These are phyloP conservation scores for Leuciscus waleckii DNA, from an alignment of 2,797 vertebrate genomes.

Conservation along the genomic window DNA sequence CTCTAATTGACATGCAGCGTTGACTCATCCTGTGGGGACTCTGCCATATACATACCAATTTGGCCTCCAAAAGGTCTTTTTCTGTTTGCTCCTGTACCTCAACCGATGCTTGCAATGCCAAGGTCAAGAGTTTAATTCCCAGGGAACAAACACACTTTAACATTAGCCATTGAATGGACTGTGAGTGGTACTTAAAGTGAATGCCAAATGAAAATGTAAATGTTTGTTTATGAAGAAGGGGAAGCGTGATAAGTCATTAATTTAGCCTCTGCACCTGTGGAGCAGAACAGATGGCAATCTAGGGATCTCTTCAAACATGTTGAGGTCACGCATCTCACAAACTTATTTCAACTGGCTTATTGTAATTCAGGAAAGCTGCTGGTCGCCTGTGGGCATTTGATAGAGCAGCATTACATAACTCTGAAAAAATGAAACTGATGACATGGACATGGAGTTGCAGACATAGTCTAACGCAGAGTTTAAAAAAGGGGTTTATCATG, in stretches of 20 bases:
- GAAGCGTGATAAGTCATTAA: neutral
- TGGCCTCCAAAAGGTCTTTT: conserved; percentile 31
- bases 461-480: neutral
- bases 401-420: conserved; percentile 37
- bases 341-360: conserved; percentile 31
- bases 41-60: conserved; percentile 42
- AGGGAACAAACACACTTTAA: neutral
- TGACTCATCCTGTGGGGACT: conserved; percentile 40
- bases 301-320: conserved; percentile 14
- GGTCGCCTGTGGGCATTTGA: conserved; percentile 26
- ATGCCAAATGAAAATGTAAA: neutral
- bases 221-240: conserved; percentile 12
- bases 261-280: neutral
- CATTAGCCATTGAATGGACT: neutral
- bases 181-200: neutral
- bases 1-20: conserved; percentile 51
- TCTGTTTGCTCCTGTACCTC: neutral
- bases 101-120: neutral
- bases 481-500: neutral
- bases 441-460: neutral
- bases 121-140: conserved; percentile 1
- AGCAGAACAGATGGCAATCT: conserved; percentile 12
- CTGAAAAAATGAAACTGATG: conserved; percentile 11
- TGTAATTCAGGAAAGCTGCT: conserved; percentile 32
- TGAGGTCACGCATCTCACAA: conserved; percentile 26